Conservation (phyloP, 37 sponge, comb jelly and placozoan genomes). For the Mnemiopsis leidyi region DNA sequence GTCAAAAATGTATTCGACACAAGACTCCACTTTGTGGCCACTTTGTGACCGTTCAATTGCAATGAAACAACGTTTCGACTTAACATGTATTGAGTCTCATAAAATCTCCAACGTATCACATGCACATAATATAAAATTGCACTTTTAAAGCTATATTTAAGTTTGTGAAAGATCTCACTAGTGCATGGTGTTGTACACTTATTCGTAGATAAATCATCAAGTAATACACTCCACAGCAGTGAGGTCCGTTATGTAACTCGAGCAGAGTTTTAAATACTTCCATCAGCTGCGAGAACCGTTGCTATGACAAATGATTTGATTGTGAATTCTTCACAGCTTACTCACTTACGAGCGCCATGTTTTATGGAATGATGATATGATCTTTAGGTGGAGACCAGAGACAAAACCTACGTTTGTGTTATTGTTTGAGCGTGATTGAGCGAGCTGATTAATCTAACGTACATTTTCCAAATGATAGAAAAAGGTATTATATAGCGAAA, state of each 20-base stretch:
- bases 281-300: neutral
- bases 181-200: neutral
- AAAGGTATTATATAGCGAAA: too few species aligned
- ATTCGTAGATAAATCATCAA: neutral
- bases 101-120: slow-evolving; percentile 2
- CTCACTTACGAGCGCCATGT: neutral
- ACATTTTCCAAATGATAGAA: too few species aligned
- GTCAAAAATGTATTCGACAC: too few species aligned
- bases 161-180: neutral
- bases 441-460: too few species aligned
- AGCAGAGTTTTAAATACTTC: neutral
- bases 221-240: neutral
- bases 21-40: neutral
- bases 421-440: too few species aligned
- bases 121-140: slow-evolving; percentile 23
- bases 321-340: neutral
- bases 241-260: too few species aligned
- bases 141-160: neutral
- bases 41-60: neutral
- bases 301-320: neutral
- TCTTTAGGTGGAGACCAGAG: too few species aligned
- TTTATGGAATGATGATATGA: too few species aligned
- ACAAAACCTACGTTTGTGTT: too few species aligned
- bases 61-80: neutral
- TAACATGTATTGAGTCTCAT: neutral